Base-by-base conservation (phyloP, 1,140 invertebrate species). In the Euwallacea fornicatus region DNA sequence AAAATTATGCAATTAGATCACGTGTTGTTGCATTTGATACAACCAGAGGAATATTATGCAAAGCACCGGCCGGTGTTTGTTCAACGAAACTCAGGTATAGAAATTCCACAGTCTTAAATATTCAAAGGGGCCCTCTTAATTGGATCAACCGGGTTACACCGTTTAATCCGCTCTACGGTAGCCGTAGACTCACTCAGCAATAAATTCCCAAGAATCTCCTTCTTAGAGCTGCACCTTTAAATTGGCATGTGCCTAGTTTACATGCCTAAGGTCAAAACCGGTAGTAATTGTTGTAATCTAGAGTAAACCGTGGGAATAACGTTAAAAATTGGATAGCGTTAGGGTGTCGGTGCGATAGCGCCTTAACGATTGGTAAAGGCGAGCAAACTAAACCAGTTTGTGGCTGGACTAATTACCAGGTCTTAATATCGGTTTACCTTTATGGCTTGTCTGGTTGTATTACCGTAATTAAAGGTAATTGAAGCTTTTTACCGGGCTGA, bases 381-480 rank as follows among this genome's bases (percentile, higher is more conserved):
- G 42, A 56, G 15, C 65, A 54, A 66, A 21, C 55, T 13, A 62
- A 69, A 69, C 66, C 58, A 61, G 66, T 69, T 62, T 62, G 66
- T 21, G 59, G 59, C 46, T 46, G 66, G 13, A 69, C 66, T 69
- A 69, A 69, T 69, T 69, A 69, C 66, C 66, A 62, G 66, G 58
- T 62, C 66, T 69, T 69, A 69, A 69, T 69, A 69, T 69, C 66
- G 66, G 66, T 69, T 69, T 69, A 69, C 66, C 66, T 69, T 69
- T 69, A 69, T 61, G 66, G 50, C 66, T 69, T 69, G 66, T 69
- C 66, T 58, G 66, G 66, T 61, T 69, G 62, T 61, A 69, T 69
- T 69, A 69, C 66, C 58, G 66, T 69, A 69, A 69, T 69, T 69
- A 69, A 69, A 69, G 58, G 58, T 69, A 69, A 69, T 69, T 44